phyloP scores from a whole-genome alignment of 2,113 vertebrate genomes.

The Pollimyrus isidori region DNA sequence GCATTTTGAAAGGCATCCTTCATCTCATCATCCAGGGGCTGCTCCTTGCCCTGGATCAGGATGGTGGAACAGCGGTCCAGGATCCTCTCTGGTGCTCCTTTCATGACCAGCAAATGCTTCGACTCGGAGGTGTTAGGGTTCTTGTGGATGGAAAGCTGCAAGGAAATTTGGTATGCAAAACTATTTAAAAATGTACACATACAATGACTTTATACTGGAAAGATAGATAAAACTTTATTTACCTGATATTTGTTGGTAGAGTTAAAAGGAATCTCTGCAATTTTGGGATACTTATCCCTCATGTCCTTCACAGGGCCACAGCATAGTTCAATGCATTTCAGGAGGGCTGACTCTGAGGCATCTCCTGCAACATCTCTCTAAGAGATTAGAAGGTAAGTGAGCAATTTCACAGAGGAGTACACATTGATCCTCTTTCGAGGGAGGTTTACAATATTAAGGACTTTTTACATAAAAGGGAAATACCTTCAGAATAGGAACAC shows the following conservation, averaged over 20 bases:
- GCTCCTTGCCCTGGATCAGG: conserved; percentile 77
- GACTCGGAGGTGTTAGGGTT: neutral
- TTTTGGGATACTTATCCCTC: neutral
- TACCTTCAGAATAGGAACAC: neutral
- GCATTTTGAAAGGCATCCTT: conserved; percentile 88
- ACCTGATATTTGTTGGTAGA: conserved; percentile 30
- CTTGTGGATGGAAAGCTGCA: neutral
- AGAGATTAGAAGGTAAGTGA: neutral
- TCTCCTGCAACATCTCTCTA: neutral
- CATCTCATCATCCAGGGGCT: conserved; percentile 78
- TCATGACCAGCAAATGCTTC: neutral
- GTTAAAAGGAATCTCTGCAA: neutral
- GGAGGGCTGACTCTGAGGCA: neutral
- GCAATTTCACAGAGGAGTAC: neutral
- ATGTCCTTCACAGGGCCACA: neutral
- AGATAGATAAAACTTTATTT: neutral
- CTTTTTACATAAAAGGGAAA: neutral
- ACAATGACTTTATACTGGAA: neutral
- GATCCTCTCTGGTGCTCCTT: neutral
- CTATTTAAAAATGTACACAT: neutral
- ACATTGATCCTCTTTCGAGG: neutral
- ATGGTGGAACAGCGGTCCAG: conserved; percentile 43
- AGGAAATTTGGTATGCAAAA: neutral
- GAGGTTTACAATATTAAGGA: neutral
- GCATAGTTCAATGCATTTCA: neutral